These are phyloP conservation scores for Mesorhabditis sp. DNA, from an alignment of 2,888 invertebrate species.

Conservation along the genomic window DNA sequence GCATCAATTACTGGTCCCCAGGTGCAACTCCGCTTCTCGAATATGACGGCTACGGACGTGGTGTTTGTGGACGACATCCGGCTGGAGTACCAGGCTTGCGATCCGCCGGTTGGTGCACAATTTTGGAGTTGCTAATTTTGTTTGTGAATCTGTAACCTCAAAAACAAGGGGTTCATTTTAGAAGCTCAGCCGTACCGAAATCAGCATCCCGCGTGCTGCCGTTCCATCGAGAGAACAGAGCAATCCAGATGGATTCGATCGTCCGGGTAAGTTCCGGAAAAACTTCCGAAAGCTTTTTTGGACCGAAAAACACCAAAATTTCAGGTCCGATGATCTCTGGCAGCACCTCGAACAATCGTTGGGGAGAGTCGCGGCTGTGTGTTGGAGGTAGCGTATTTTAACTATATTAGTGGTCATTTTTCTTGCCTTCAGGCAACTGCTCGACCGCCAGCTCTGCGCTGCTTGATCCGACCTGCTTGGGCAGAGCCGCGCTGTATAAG, in stretches of 20 bases:
- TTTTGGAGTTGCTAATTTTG: background rate
- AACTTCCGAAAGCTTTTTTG: background rate
- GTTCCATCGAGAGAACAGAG: background rate
- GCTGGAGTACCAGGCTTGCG: constrained; percentile 22
- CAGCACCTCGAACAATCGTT: constrained; percentile 7
- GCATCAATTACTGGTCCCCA: constrained; percentile 13
- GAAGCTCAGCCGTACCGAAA: background rate
- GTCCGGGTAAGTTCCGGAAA: constrained; percentile 8
- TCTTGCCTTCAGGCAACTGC: background rate
- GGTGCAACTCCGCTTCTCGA: constrained; percentile 37
- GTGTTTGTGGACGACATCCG: constrained; percentile 31
- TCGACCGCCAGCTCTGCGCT: background rate
- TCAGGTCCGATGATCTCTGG: constrained; percentile 15
- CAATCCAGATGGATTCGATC: constrained; percentile 11
- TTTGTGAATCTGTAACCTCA: background rate
- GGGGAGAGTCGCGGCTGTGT: constrained; percentile 13
- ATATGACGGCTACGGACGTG: constrained; percentile 32
- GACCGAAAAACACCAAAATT: background rate
- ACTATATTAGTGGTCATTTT: too few species aligned
- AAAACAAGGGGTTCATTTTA: background rate
- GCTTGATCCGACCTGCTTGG: constrained; percentile 24
- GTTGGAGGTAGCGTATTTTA: constrained; percentile 10
- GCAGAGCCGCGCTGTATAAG: constrained; percentile 22
- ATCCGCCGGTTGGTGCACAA: background rate
- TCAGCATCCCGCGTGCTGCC: background rate